Evolutionary conservation across 2,888 invertebrate species (phyloP), one percentile per base, ranked within the genome.

Genomic region (Mimas tiliae): DNA sequence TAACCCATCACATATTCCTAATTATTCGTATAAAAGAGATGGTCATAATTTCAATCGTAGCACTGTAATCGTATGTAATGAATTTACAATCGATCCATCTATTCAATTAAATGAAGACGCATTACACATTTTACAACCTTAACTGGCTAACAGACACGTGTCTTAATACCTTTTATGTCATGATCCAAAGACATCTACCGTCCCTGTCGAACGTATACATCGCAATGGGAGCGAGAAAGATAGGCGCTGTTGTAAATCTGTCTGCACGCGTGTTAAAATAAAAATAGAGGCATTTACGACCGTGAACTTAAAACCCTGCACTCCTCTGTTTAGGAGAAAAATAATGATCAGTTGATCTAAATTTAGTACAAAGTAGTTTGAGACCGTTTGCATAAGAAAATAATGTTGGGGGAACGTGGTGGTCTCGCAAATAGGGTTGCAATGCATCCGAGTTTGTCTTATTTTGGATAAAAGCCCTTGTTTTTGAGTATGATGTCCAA

Each of bases 221-320:
- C 8, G 8, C n/a, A 4, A 16, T 16, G 34, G 0, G n/a, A 55
- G 16, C 16, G 38, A 38, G 34, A 38, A 38, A 42, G 38, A 58
- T 0, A 19, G 12, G 6, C 7, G 42, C 16, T 38, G 33, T 34
- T 38, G 55, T 19, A 42, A 58, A 58, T 38, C 38, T 19, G 19
- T 42, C 58, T 12, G 19, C 42, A 42, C 11, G 42, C 11, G 19
- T 33, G 33, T 53, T 53, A 53, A 53, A 53, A 19, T 58, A 58
- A 42, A 58, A 58, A 42, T 58, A 58, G 58, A 58, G 38, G 19
- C 38, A 42, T 58, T 58, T 42, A 58, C 58, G 58, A 42, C 42
- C 58, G 42, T 58, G 58, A 58, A 58, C 58, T 58, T 58, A 58
- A n/a, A n/a, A 58, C 42, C 58, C 55, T 55, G 55, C 55, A 55